Evolutionary conservation across 2,113 vertebrate genomes (phyloP).

Genomic region (Sciurus niger): DNA sequence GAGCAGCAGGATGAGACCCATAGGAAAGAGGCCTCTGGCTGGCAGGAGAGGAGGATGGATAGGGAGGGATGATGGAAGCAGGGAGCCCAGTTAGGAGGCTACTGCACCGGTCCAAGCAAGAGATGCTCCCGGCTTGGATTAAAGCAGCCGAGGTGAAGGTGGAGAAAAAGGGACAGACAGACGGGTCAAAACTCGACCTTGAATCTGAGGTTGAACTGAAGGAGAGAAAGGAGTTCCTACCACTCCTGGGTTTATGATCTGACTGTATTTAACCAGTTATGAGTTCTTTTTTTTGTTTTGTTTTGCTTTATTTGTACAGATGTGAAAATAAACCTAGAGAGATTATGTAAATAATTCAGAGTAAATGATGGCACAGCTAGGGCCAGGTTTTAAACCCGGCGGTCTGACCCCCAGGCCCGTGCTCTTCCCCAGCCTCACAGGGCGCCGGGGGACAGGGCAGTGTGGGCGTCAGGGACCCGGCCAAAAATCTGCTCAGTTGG

Average conservation of each 20-base stretch:
- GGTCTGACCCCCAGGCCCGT: background rate
- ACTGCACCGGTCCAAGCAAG: background rate
- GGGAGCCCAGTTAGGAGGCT: background rate
- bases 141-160: background rate
- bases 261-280: no score
- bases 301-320: background rate
- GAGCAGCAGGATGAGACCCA: background rate
- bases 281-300: background rate
- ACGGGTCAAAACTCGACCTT: background rate
- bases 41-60: background rate
- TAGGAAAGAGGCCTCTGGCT: background rate
- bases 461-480: background rate
- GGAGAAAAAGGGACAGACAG: background rate
- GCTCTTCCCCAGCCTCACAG: background rate
- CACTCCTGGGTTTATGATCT: background rate
- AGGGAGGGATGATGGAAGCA: background rate
- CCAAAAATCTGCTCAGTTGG: background rate
- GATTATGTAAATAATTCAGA: background rate
- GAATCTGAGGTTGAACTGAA: background rate
- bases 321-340: background rate
- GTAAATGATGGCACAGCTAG: background rate
- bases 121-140: background rate
- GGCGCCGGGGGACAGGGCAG: background rate
- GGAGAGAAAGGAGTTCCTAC: background rate
- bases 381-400: background rate